Evolutionary conservation across 2,888 invertebrate genomes (phyloP).

Genomic region (Clostera curtula): DNA sequence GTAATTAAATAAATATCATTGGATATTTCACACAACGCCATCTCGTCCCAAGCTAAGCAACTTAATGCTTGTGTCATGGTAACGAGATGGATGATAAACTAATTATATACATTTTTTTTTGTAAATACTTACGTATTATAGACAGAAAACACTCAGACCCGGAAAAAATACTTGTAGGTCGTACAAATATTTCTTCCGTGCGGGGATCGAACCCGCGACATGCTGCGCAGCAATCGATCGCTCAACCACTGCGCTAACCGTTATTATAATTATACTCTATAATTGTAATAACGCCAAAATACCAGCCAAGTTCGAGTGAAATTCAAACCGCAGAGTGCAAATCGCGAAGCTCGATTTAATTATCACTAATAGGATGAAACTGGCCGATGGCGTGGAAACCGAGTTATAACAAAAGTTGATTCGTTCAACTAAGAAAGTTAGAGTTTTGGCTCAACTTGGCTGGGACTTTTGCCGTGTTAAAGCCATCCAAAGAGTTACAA

Average conservation of each 20-base stretch:
- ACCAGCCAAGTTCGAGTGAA: slow-evolving; percentile 18
- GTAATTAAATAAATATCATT: no score
- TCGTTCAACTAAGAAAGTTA: slow-evolving; percentile 39
- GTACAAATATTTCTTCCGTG: no score
- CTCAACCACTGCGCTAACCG: neutral
- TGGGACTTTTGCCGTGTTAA: slow-evolving; percentile 17
- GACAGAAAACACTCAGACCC: no score
- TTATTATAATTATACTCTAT: neutral
- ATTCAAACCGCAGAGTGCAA: slow-evolving; percentile 29
- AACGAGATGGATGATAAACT: no score
- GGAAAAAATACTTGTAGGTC: no score
- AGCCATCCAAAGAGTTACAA: slow-evolving; percentile 8
- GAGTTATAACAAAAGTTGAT: slow-evolving; percentile 33
- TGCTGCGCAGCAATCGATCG: no score
- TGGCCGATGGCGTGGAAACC: slow-evolving; percentile 46
- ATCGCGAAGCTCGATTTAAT: slow-evolving; percentile 48
- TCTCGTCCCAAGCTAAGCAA: no score
- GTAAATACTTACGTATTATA: no score
- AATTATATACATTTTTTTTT: no score
- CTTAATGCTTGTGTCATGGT: no score
- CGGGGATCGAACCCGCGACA: no score
- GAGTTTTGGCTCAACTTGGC: slow-evolving; percentile 22
- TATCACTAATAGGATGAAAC: slow-evolving; percentile 57
- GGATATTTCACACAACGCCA: no score
- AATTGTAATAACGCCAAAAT: slow-evolving; percentile 1